Evolutionary conservation across 2,113 vertebrate genomes (phyloP).

Genomic region (Puntigrus tetrazona): DNA sequence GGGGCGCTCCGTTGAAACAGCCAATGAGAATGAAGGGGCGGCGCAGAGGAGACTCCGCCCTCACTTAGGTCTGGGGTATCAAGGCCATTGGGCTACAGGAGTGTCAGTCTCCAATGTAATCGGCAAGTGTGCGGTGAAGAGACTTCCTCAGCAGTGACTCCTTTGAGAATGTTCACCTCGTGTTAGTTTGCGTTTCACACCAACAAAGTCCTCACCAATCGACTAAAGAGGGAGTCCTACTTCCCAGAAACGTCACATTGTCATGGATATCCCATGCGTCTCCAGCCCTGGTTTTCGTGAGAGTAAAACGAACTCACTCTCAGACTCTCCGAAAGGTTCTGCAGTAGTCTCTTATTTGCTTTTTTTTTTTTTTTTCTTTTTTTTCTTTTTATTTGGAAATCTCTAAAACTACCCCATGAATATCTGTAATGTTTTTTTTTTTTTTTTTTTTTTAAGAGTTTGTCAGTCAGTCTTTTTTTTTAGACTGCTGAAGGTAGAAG

Average conservation of each 20-base stretch:
- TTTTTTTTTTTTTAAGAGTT: slow-evolving; percentile 9
- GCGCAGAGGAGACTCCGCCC: slow-evolving; percentile 13
- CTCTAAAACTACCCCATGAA: slow-evolving; percentile 56
- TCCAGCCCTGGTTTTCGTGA: slow-evolving; percentile 66
- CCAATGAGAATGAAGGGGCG: slow-evolving; percentile 38
- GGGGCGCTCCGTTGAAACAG: slow-evolving; percentile 40
- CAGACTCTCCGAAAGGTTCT: slow-evolving; percentile 68
- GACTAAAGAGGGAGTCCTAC: slow-evolving; percentile 15
- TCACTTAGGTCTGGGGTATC: slow-evolving; percentile 6
- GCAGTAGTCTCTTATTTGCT: slow-evolving; percentile 56
- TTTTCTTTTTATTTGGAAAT: slow-evolving; percentile 34
- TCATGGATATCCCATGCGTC: slow-evolving; percentile 29
- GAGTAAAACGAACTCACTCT: slow-evolving; percentile 66
- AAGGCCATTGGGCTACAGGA: slow-evolving; percentile 46
- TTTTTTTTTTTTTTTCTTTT: background rate
- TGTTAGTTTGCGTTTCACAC: slow-evolving; percentile 7
- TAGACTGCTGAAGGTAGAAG: slow-evolving; percentile 17
- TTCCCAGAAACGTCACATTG: slow-evolving; percentile 1
- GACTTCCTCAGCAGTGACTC: slow-evolving; percentile 35
- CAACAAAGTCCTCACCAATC: background rate
- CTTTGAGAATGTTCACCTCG: slow-evolving; percentile 14
- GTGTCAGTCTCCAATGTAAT: slow-evolving; percentile 34
- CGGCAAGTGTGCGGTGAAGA: slow-evolving; percentile 21
- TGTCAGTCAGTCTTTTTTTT: slow-evolving; percentile 18
- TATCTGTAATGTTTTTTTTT: slow-evolving; percentile 37